phyloP scores from a whole-genome alignment of 1,140 invertebrate species.

The Eriocheir sinensis region DNA sequence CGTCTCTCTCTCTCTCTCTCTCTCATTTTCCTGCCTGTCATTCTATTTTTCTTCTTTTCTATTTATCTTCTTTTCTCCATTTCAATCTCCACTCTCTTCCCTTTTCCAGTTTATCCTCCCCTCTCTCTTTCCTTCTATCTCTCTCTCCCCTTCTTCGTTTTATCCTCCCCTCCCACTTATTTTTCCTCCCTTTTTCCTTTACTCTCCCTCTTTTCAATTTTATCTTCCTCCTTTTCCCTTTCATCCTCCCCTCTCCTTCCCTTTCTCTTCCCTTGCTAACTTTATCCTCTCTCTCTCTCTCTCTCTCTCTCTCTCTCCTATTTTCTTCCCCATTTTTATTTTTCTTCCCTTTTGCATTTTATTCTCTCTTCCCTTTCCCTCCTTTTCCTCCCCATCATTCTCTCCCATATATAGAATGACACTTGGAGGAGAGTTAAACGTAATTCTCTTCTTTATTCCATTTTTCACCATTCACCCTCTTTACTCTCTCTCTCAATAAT shows the following conservation, averaged over 20 bases:
- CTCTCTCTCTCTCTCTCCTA: background rate
- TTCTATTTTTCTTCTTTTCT: too few relatives aligned
- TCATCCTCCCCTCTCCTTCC: background rate
- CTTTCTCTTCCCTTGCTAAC: too few relatives aligned
- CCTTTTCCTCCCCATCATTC: too few relatives aligned
- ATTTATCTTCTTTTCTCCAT: background rate
- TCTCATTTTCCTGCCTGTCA: background rate
- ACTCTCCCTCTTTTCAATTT: background rate
- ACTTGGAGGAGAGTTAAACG: too few relatives aligned
- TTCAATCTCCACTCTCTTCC: background rate
- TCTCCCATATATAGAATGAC: too few relatives aligned
- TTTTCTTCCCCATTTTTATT: too few relatives aligned
- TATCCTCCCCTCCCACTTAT: background rate
- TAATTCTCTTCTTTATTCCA: too few relatives aligned
- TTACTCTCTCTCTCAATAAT: too few relatives aligned
- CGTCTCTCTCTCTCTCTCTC: background rate
- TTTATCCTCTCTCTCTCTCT: slow-evolving; percentile 50
- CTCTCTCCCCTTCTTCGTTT: background rate
- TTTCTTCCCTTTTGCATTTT: too few relatives aligned
- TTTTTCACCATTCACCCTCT: too few relatives aligned
- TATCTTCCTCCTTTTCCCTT: background rate
- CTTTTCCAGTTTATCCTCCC: background rate
- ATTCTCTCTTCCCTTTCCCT: too few relatives aligned
- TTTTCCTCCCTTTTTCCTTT: too few relatives aligned
- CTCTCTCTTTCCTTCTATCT: background rate